Conservation (phyloP, 2,888 invertebrate genomes). For the Mimachlamys varia region DNA sequence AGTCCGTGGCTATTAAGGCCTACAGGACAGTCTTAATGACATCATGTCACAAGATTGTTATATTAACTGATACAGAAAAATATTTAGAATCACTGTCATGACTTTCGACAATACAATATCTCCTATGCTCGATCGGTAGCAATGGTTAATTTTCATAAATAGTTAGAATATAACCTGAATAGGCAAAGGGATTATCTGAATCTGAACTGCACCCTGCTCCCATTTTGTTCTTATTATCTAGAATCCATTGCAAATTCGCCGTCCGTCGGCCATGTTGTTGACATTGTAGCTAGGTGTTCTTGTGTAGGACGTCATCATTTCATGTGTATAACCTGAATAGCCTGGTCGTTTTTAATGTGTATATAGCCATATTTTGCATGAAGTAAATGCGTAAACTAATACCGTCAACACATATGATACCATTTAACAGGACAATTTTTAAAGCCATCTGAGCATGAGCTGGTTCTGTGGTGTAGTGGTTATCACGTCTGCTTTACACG, state of each 20-base stretch:
- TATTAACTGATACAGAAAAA: too few relatives aligned
- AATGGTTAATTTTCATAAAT: too few relatives aligned
- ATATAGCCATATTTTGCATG: background rate
- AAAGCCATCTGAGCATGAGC: background rate
- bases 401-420: background rate
- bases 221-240: constrained; percentile 40
- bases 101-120: too few relatives aligned
- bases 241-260: background rate
- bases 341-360: background rate
- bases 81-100: too few relatives aligned
- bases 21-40: too few relatives aligned
- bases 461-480: constrained; percentile 36
- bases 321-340: background rate
- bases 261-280: constrained; percentile 52
- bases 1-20: too few relatives aligned
- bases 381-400: background rate
- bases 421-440: background rate
- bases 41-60: too few relatives aligned
- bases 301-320: constrained; percentile 42
- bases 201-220: constrained; percentile 53
- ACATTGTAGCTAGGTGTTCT: constrained; percentile 41
- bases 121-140: too few relatives aligned
- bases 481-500: constrained; percentile 36
- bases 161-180: background rate
- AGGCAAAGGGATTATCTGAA: constrained; percentile 17